Evolutionary conservation across 2,797 vertebrate species (phyloP).

Genomic region (Atherinosoma microstoma): DNA sequence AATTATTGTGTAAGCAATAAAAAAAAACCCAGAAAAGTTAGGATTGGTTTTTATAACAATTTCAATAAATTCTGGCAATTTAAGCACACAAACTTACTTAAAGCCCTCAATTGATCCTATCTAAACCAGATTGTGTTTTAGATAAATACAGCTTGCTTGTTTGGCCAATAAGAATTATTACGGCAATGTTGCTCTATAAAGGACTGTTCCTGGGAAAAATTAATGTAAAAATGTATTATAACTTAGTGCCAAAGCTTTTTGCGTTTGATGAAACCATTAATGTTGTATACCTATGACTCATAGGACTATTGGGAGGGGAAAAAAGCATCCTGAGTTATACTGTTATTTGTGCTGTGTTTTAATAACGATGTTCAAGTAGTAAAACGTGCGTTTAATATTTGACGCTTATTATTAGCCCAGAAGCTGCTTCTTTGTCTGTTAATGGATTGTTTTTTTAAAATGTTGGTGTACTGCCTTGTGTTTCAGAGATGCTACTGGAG

Average conservation of each 20-base stretch:
- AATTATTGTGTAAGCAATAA: too few relatives aligned
- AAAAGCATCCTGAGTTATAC: neutral
- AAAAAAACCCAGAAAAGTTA: too few relatives aligned
- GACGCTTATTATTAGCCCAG: neutral
- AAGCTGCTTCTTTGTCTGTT: neutral
- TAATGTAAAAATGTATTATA: neutral
- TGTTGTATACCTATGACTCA: neutral
- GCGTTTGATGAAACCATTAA: too few relatives aligned
- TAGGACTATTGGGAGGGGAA: neutral
- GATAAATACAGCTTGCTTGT: too few relatives aligned
- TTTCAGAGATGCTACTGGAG: slow-evolving; percentile 94
- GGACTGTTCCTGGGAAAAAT: neutral
- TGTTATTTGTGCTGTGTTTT: too few relatives aligned
- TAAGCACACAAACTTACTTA: too few relatives aligned
- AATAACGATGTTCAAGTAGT: too few relatives aligned
- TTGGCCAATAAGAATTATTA: neutral
- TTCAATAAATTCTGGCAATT: neutral
- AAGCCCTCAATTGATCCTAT: too few relatives aligned
- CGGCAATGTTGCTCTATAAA: neutral
- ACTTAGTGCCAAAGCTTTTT: neutral
- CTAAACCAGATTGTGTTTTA: too few relatives aligned
- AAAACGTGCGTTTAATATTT: too few relatives aligned
- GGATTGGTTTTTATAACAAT: too few relatives aligned
- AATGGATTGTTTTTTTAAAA: neutral
- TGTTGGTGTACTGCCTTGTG: slow-evolving; percentile 1